Evolutionary conservation across 53 echinoderm and acorn worm genomes (phyloP).

Genomic region (Luidia sarsii): DNA sequence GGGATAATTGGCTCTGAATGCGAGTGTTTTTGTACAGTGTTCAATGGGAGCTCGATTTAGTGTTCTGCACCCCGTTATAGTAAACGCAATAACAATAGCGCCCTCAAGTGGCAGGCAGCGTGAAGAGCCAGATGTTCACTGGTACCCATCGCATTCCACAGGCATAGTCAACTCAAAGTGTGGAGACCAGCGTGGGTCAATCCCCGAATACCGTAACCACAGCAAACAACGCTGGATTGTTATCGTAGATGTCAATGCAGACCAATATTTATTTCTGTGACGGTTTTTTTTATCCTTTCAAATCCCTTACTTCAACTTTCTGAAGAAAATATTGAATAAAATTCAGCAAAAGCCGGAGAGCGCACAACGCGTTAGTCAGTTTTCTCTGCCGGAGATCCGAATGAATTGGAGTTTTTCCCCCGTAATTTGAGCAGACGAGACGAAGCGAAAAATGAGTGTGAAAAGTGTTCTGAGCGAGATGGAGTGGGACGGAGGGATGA

Average conservation of each 20-base stretch:
- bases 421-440: no score
- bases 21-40: no score
- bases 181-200: slow-evolving; percentile 19
- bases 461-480: slow-evolving; percentile 90
- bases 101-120: not conserved
- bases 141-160: slow-evolving; percentile 9
- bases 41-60: no score
- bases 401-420: not conserved
- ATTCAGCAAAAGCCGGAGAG: not conserved
- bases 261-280: no score
- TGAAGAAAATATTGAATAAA: no score
- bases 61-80: not conserved
- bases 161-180: not conserved
- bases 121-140: not conserved
- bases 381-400: not conserved
- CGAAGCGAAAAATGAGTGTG: slow-evolving; percentile 77
- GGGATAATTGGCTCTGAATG: no score
- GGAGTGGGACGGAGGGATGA: slow-evolving; percentile 99
- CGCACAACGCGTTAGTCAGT: not conserved
- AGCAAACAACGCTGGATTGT: slow-evolving; percentile 68
- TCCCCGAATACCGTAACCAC: slow-evolving; percentile 75
- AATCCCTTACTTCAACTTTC: no score
- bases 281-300: no score
- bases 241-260: no score
- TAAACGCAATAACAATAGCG: not conserved